Conservation (phyloP, 2,888 invertebrate species). For the Morpho helenor region DNA sequence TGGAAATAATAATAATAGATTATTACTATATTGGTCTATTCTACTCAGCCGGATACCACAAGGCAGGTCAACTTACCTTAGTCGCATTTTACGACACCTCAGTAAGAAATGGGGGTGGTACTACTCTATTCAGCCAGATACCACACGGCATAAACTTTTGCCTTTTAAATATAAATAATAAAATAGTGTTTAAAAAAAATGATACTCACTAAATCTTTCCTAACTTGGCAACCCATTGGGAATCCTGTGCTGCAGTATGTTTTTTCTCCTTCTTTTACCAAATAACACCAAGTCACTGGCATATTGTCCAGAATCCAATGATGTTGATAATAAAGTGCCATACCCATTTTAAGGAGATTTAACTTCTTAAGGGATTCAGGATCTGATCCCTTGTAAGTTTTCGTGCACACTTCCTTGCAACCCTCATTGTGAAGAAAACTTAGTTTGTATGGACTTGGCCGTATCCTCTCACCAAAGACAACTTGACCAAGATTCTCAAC, state of each 20-base stretch:
- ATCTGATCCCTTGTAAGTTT: conserved; percentile 84
- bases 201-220: conserved; percentile 70
- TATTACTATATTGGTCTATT: too few species aligned
- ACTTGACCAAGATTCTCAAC: conserved; percentile 99
- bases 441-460: conserved; percentile 95
- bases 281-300: conserved; percentile 99
- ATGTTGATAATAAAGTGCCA: conserved; percentile 97
- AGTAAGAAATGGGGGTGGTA: too few species aligned
- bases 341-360: conserved; percentile 92
- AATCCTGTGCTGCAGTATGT: conserved; percentile 97
- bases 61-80: too few species aligned
- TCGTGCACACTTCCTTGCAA: conserved; percentile 82
- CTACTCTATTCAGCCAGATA: too few species aligned
- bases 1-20: too few species aligned
- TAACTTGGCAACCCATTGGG: conserved; percentile 97
- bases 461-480: conserved; percentile 98
- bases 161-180: too few species aligned
- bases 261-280: conserved; percentile 83
- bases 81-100: too few species aligned
- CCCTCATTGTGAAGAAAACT: conserved; percentile 86
- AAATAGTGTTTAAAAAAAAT: background rate
- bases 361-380: conserved; percentile 84
- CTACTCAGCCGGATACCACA: too few species aligned
- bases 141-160: too few species aligned
- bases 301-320: conserved; percentile 99